These are phyloP conservation scores for Ailurus styani DNA, from an alignment of 2,113 vertebrate species.

Conservation along the genomic window DNA sequence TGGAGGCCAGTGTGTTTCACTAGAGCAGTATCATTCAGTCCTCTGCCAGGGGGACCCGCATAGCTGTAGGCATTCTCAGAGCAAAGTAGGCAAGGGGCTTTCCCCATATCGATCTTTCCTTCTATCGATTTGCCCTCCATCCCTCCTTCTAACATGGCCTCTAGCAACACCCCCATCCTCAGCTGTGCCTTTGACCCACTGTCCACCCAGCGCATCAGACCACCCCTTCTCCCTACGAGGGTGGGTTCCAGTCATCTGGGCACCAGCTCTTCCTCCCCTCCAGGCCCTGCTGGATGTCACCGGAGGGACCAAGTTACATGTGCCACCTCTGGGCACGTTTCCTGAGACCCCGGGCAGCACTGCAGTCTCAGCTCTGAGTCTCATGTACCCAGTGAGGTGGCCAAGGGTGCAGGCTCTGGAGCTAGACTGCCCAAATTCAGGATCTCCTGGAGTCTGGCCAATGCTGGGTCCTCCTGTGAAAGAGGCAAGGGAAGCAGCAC, in stretches of 20 bases:
- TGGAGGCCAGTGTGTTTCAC: background rate
- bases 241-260: background rate
- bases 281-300: background rate
- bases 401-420: background rate
- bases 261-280: background rate
- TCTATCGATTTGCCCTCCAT: background rate
- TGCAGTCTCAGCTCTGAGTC: background rate
- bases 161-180: background rate
- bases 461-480: background rate
- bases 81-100: background rate
- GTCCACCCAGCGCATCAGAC: background rate
- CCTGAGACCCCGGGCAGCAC: accelerated
- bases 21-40: background rate
- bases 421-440: background rate
- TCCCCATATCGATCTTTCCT: background rate
- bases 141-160: background rate
- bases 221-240: background rate
- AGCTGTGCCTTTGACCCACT: background rate
- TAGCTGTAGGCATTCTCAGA: background rate
- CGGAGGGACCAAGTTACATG: background rate
- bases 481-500: background rate
- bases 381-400: background rate
- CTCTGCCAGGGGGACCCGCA: background rate
- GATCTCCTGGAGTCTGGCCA: background rate
- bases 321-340: background rate